phyloP scores from a whole-genome alignment of 2,113 vertebrate species.

The Centropus unirufus region DNA sequence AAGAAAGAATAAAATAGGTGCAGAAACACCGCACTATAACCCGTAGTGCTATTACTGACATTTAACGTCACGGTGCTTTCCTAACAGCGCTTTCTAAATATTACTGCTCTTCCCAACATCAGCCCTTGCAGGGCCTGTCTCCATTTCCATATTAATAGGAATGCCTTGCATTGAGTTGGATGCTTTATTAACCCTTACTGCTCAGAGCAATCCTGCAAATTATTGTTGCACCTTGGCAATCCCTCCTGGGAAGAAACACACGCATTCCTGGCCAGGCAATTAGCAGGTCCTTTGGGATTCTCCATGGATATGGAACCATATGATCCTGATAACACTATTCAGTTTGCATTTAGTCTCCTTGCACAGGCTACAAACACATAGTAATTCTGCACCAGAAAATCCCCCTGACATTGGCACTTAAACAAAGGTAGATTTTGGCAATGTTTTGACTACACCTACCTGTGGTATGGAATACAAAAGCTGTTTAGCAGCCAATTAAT shows the following conservation, averaged over 20 bases:
- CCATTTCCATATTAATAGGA: not conserved
- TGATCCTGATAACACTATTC: rapidly evolving
- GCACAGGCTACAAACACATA: not conserved
- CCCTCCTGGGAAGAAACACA: not conserved
- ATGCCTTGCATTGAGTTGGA: not conserved
- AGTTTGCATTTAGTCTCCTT: not conserved
- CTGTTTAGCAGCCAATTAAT: not conserved
- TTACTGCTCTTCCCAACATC: not conserved
- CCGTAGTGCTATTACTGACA: not conserved
- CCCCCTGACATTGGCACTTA: not conserved
- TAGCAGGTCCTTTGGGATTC: not conserved
- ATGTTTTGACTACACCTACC: not conserved
- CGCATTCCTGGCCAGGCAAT: not conserved
- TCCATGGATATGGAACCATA: not conserved
- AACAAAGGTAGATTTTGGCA: not conserved
- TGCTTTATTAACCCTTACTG: not conserved
- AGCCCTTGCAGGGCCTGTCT: not conserved
- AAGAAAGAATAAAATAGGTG: not conserved
- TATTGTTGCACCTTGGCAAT: not conserved
- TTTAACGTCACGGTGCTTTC: not conserved
- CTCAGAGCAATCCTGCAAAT: not conserved
- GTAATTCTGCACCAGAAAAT: not conserved
- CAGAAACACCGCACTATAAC: not conserved
- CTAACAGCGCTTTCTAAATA: not conserved
- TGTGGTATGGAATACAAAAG: not conserved